These are phyloP conservation scores for Spodoptera frugiperda DNA, from an alignment of 1,140 invertebrate species.

Conservation along the genomic window DNA sequence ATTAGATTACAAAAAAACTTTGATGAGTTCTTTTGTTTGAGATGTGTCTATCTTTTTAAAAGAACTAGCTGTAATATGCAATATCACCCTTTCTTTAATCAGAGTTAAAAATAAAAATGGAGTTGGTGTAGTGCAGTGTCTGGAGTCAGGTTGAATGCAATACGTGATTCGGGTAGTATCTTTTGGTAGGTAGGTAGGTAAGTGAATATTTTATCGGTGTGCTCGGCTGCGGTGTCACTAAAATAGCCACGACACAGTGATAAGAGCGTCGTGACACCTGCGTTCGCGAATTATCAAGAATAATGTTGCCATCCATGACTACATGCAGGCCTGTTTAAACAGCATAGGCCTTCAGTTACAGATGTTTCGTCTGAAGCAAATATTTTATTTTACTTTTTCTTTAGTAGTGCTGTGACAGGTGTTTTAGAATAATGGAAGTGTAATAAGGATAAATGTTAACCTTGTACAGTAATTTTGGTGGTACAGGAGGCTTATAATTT, in stretches of 20 bases:
- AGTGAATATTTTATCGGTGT: slow-evolving; percentile 25
- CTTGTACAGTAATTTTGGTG: slow-evolving; percentile 29
- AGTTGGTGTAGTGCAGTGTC: slow-evolving; percentile 17
- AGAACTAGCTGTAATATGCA: neutral
- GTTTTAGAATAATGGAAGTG: slow-evolving; percentile 6
- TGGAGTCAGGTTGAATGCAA: slow-evolving; percentile 4
- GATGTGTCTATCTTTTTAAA: too few species aligned
- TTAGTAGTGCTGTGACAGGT: slow-evolving; percentile 10
- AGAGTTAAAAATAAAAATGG: neutral
- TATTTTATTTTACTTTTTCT: slow-evolving; percentile 22
- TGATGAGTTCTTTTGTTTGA: slow-evolving; percentile 9
- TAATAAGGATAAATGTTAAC: slow-evolving; percentile 8
- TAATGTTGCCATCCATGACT: slow-evolving; percentile 35
- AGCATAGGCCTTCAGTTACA: slow-evolving; percentile 35
- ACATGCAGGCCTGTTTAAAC: slow-evolving; percentile 18
- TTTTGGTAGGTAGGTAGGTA: slow-evolving; percentile 25
- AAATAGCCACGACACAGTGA: slow-evolving; percentile 46
- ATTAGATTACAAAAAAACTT: neutral
- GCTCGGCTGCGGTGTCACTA: slow-evolving; percentile 42
- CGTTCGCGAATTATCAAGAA: slow-evolving; percentile 49
- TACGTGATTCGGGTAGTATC: slow-evolving; percentile 27
- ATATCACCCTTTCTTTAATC: neutral
- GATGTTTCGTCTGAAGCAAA: slow-evolving; percentile 17
- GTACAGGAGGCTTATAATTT: slow-evolving; percentile 6
- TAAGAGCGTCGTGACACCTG: slow-evolving; percentile 52